Conservation (phyloP, 2,888 invertebrate genomes). For the Erebia ligea region DNA sequence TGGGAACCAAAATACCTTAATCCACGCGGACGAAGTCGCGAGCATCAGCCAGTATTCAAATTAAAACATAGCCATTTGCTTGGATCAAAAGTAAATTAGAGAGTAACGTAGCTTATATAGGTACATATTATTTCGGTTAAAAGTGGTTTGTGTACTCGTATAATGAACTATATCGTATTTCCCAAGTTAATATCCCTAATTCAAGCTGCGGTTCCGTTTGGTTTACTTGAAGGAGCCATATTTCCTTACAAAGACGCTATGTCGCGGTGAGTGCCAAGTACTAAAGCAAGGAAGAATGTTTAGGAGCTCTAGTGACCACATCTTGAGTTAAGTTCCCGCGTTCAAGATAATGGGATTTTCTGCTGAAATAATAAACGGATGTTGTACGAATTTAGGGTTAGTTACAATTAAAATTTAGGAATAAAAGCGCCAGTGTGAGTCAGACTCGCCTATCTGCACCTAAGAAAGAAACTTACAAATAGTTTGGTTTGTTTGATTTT, state of each 20-base stretch:
- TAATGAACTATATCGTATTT: constrained; percentile 1
- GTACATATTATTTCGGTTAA: background rate
- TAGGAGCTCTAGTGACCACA: constrained; percentile 16
- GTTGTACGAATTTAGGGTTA: background rate
- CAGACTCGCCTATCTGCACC: too few species aligned
- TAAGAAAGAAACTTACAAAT: too few species aligned
- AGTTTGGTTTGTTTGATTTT: too few species aligned
- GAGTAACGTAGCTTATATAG: background rate
- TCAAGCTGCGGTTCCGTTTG: constrained; percentile 24
- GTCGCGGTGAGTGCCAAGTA: constrained; percentile 19
- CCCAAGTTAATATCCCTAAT: constrained; percentile 18
- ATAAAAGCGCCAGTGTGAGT: too few species aligned
- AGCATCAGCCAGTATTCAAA: background rate
- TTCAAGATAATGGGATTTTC: background rate
- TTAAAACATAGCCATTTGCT: background rate
- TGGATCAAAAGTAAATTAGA: background rate
- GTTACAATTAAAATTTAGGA: background rate
- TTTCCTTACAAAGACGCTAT: constrained; percentile 23
- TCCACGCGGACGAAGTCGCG: too few species aligned
- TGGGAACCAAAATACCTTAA: too few species aligned
- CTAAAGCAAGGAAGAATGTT: constrained; percentile 20
- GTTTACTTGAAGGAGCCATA: constrained; percentile 25
- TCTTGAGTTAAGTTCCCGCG: constrained; percentile 4
- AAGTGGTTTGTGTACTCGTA: constrained; percentile 1
- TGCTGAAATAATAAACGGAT: background rate